phyloP scores from a whole-genome alignment of 2,797 vertebrate genomes.

The Hoplostethus mediterraneus region DNA sequence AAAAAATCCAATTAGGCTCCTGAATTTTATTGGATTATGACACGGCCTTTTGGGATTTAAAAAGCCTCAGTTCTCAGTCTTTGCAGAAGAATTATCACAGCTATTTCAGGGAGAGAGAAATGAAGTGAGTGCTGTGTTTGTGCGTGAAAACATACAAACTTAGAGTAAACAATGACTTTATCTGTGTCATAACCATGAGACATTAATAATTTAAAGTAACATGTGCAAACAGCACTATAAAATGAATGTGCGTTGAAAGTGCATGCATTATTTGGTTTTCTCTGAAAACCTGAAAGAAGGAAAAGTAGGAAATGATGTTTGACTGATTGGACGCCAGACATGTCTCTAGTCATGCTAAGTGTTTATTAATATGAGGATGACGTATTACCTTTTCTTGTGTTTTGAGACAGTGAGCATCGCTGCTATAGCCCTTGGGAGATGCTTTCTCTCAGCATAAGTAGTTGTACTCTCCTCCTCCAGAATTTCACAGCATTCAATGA shows the following conservation, averaged over 20 bases:
- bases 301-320: background rate
- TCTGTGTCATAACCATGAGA: background rate
- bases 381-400: background rate
- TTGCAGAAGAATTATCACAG: constrained; percentile 65
- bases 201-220: no score
- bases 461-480: no score
- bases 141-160: constrained; percentile 30
- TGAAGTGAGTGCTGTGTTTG: constrained; percentile 51
- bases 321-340: background rate
- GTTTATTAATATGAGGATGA: background rate
- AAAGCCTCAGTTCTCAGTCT: constrained; percentile 61
- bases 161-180: constrained; percentile 4
- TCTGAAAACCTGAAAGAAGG: no score
- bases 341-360: background rate
- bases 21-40: constrained; percentile 80
- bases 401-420: background rate
- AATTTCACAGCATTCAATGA: background rate
- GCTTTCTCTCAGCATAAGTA: background rate
- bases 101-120: constrained; percentile 54
- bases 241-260: background rate
- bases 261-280: background rate
- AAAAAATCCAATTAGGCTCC: constrained; percentile 83
- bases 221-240: background rate
- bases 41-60: constrained; percentile 72
- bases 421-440: background rate